Percentiles rank a stretch among this genome's conserved stretches.
Evolutionary conservation across 30 jellyfish, hydroid and myxozoan species (phyloP).

Genomic region (Sanderia malayensis): DNA sequence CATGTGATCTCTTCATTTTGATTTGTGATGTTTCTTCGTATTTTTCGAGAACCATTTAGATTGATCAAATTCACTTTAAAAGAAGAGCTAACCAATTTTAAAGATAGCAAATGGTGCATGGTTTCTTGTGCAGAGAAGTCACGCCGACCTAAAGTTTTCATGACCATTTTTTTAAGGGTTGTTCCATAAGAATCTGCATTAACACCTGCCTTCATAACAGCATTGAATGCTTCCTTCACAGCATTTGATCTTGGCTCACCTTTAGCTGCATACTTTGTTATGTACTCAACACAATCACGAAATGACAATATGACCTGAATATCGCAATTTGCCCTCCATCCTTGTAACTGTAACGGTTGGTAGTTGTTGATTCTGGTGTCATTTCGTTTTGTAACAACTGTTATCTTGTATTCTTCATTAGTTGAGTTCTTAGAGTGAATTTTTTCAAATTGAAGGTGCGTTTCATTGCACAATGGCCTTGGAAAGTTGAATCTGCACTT

Average conservation of each 20-base stretch:
- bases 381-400: slow-evolving; percentile 18
- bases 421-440: slow-evolving; percentile 9
- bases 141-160: slow-evolving; percentile 20
- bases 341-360: slow-evolving; percentile 31
- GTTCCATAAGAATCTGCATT: slow-evolving; percentile 1
- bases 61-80: background rate
- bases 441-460: slow-evolving; percentile 24
- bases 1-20: background rate
- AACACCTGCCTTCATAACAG: too few species aligned
- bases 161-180: background rate
- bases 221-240: slow-evolving; percentile 14
- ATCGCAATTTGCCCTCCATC: slow-evolving; percentile 55
- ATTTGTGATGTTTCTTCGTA: background rate
- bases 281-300: slow-evolving; percentile 41
- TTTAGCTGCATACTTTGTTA: slow-evolving; percentile 48
- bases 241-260: slow-evolving; percentile 13
- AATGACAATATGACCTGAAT: slow-evolving; percentile 16
- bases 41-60: background rate
- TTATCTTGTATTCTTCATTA: background rate
- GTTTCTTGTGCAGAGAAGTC: slow-evolving; percentile 17
- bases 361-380: slow-evolving; percentile 34
- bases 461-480: slow-evolving; percentile 5
- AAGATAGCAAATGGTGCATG: slow-evolving; percentile 33
- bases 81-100: slow-evolving; percentile 22
- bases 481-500: slow-evolving; percentile 38